These are phyloP conservation scores for Cebidichthys violaceus DNA, from an alignment of 2,113 vertebrate species.

Conservation along the genomic window DNA sequence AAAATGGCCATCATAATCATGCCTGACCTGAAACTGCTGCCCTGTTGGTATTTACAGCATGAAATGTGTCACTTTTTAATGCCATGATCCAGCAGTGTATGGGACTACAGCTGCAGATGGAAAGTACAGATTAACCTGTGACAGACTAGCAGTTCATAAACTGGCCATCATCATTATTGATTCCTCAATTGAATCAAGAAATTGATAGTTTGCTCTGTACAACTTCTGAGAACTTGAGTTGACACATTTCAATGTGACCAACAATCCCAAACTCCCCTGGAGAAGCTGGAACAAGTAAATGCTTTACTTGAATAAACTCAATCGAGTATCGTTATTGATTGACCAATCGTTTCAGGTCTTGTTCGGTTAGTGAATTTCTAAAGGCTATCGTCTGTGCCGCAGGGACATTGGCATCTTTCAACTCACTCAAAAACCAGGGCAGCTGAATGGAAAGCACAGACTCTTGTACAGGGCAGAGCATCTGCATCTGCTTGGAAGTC, in stretches of 20 bases:
- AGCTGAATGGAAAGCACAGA: conserved; percentile 16
- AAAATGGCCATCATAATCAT: not conserved
- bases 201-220: not conserved
- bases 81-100: not conserved
- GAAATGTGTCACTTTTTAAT: not conserved
- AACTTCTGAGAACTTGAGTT: not conserved
- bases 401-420: not conserved
- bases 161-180: not conserved
- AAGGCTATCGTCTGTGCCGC: not conserved
- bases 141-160: not conserved
- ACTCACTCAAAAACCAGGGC: not conserved
- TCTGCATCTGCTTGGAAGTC: conserved; percentile 60
- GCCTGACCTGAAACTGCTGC: not conserved
- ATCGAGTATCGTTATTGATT: not conserved
- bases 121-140: not conserved
- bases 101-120: not conserved
- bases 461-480: not conserved
- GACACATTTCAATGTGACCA: not conserved
- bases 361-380: not conserved
- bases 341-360: too few species aligned
- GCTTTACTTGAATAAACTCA: not conserved
- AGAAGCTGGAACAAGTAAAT: not conserved
- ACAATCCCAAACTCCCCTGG: not conserved
- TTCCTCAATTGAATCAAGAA: not conserved
- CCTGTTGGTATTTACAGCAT: not conserved